phyloP scores from a whole-genome alignment of 2,888 invertebrate genomes.

The Cataglyphis livida region DNA sequence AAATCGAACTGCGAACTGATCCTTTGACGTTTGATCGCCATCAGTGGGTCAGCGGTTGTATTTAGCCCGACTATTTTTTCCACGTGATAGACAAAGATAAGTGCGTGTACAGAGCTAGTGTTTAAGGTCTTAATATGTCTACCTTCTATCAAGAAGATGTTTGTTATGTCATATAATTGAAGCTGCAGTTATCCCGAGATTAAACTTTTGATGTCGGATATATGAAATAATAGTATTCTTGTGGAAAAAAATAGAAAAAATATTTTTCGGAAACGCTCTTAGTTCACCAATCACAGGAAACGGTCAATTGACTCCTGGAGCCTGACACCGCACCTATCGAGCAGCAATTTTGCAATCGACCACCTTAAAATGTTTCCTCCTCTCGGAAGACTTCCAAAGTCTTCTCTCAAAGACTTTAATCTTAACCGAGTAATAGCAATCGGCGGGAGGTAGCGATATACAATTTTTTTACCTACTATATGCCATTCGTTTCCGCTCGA shows the following conservation, averaged over 20 bases:
- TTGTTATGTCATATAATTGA: neutral
- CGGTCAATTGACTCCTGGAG: neutral
- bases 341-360: conserved; percentile 5
- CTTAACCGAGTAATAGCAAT: conserved; percentile 56
- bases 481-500: conserved; percentile 71
- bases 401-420: conserved; percentile 28
- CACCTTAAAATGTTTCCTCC: neutral
- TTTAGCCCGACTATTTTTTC: neutral
- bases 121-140: neutral
- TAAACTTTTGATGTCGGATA: neutral
- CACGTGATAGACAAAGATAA: neutral
- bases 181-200: neutral
- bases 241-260: neutral
- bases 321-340: neutral
- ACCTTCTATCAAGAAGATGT: neutral
- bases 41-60: neutral
- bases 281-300: neutral
- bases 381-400: neutral
- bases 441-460: conserved; percentile 55
- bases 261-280: neutral
- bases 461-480: conserved; percentile 28
- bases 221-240: neutral
- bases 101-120: neutral
- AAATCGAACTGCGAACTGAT: neutral
- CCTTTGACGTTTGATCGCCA: neutral